Evolutionary conservation across 2,888 invertebrate genomes (phyloP).

Genomic region (Halocaridina rubra): DNA sequence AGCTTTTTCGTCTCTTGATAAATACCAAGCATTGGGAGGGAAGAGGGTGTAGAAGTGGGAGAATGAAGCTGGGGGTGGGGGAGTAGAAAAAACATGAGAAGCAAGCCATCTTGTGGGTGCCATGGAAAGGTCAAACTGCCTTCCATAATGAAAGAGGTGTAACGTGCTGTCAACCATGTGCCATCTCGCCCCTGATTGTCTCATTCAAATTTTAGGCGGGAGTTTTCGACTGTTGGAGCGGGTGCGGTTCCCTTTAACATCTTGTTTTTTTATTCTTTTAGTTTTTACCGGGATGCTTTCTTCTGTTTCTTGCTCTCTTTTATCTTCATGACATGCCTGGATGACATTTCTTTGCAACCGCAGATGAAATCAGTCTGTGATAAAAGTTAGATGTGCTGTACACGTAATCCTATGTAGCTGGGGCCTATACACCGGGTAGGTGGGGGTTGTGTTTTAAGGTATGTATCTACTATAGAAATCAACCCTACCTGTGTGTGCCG

Average conservation of each 20-base stretch:
- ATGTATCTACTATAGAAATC: too few species aligned
- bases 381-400: too few species aligned
- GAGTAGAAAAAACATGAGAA: constrained; percentile 18
- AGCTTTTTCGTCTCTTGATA: not conserved
- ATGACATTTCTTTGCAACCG: too few species aligned
- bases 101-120: not conserved
- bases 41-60: too few species aligned
- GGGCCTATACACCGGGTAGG: too few species aligned
- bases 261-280: not conserved
- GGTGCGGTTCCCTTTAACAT: not conserved
- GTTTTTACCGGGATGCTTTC: not conserved
- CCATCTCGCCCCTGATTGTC: constrained; percentile 42
- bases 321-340: too few species aligned
- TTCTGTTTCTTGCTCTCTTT: not conserved
- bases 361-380: too few species aligned
- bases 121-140: constrained; percentile 21
- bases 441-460: too few species aligned
- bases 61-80: too few species aligned
- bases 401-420: too few species aligned
- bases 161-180: constrained; percentile 46
- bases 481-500: not conserved
- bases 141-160: constrained; percentile 26
- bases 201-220: constrained; percentile 28
- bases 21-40: too few species aligned
- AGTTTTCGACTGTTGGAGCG: constrained; percentile 2